Evolutionary conservation across 2,113 vertebrate genomes (phyloP), one percentile per base, ranked within the genome.

Genomic region (Indicator indicator): DNA sequence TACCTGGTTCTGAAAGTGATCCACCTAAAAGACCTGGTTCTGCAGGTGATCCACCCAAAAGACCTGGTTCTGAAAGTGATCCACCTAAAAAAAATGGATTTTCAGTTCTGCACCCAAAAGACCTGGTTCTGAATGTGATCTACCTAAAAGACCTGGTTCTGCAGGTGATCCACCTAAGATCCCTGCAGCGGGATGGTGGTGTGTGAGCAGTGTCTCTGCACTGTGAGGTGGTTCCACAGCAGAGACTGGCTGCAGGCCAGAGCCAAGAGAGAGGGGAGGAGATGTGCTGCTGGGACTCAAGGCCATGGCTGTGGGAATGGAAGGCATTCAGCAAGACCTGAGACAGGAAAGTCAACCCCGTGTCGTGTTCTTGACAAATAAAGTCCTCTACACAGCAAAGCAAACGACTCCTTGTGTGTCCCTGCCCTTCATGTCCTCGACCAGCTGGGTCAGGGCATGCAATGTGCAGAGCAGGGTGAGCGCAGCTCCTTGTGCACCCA

Each of bases 391-490:
- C 17, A 14, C 5, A 7, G 73, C 90, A 84, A 92, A 93, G 72
- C 56, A 54, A 89, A 46, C 6, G 74, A 14, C 63, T 93, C 63
- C 70, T 30, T 11, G 27, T 26, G 55, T 28, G 68, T 92, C 33
- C 83, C 42, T 82, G 77, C 56, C 48, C 62, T 73, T 84, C 27
- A 0, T 88, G 64, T 27, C 32, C 42, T 16, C 5, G 38, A 17
- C 19, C 2, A 55, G 79, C 36, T 0, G 19, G 24, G 60, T 4
- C 17, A 2, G 69, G 0, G 8, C 1, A 0, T 4, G 28, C 42
- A 42, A 30, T 40, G 52, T 42, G 20, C 58, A 65, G 14, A 19
- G 40, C 19, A 19, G 40, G 55, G 55, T 1, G 52, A 71, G 32
- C 9, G 1, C 12, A 1, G 78, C 56, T 28, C 4, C 0, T 27